These are phyloP conservation scores for Anadara kagoshimensis DNA, from an alignment of 1,140 invertebrate species.

Conservation along the genomic window DNA sequence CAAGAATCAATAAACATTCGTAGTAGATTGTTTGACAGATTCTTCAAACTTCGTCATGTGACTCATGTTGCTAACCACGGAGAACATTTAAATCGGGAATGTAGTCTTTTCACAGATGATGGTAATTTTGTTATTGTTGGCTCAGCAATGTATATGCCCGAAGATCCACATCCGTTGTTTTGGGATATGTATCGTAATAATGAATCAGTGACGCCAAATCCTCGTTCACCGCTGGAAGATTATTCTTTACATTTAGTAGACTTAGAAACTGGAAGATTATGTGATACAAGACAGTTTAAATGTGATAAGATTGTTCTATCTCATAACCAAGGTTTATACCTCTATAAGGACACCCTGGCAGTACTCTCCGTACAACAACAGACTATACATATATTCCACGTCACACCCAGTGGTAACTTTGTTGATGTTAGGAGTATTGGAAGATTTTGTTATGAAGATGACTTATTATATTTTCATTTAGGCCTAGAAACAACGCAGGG, in stretches of 20 bases:
- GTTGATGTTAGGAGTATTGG: slow-evolving; percentile 89
- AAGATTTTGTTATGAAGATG: slow-evolving; percentile 91
- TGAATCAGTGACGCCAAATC: slow-evolving; percentile 91
- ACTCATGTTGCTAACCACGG: slow-evolving; percentile 88
- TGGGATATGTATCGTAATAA: slow-evolving; percentile 86
- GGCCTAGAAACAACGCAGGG: slow-evolving; percentile 10
- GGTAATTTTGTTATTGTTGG: slow-evolving; percentile 93
- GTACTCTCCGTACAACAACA: slow-evolving; percentile 96
- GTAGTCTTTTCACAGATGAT: slow-evolving; percentile 95
- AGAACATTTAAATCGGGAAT: slow-evolving; percentile 94
- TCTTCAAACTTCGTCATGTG: slow-evolving; percentile 87
- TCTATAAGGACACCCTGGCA: slow-evolving; percentile 93
- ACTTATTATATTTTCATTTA: slow-evolving; percentile 74
- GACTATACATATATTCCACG: slow-evolving; percentile 95
- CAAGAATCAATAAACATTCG: slow-evolving; percentile 77
- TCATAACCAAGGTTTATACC: slow-evolving; percentile 96
- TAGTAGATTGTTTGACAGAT: slow-evolving; percentile 87
- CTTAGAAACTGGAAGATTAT: slow-evolving; percentile 84
- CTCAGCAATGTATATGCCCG: slow-evolving; percentile 87
- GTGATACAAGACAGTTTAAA: slow-evolving; percentile 88
- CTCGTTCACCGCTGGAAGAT: slow-evolving; percentile 89
- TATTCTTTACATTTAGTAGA: slow-evolving; percentile 94
- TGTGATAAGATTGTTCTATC: slow-evolving; percentile 95
- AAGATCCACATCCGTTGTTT: slow-evolving; percentile 82
- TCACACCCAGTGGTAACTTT: slow-evolving; percentile 87